A percentile compares a stretch with the other conserved stretches of the same genome.
Evolutionary conservation across 2,888 invertebrate genomes (phyloP).

Genomic region (Phyto melanocephala): DNA sequence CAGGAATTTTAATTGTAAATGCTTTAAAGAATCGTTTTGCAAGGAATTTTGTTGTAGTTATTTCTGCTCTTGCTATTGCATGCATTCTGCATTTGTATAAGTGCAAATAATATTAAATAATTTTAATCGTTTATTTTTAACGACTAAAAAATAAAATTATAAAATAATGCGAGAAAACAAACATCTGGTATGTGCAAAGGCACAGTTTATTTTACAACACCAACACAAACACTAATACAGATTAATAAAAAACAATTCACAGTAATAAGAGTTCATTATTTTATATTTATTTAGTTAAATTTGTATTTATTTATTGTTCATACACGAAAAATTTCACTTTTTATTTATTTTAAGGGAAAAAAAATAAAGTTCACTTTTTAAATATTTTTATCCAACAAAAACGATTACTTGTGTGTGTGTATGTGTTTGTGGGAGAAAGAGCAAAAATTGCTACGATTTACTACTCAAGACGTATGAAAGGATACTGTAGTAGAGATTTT

Average conservation of each 20-base stretch:
- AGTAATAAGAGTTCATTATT: neutral
- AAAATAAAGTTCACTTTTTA: conserved; percentile 21
- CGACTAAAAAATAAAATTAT: neutral
- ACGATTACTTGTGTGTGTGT: too few species aligned
- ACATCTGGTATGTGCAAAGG: neutral
- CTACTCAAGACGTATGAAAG: conserved; percentile 35
- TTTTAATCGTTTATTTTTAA: conserved; percentile 11
- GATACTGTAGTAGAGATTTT: conserved; percentile 50
- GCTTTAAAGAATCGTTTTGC: neutral
- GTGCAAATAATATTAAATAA: conserved; percentile 1
- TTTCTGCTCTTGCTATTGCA: neutral
- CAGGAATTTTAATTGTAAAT: neutral
- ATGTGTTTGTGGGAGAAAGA: neutral
- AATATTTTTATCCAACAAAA: too few species aligned
- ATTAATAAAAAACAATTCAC: neutral
- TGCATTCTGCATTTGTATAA: too few species aligned
- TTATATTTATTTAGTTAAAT: neutral
- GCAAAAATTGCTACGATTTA: neutral
- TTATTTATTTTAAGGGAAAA: neutral
- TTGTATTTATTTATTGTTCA: too few species aligned
- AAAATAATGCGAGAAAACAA: neutral
- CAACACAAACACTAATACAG: neutral
- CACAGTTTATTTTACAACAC: neutral
- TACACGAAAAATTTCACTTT: neutral
- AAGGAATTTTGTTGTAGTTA: neutral